These are phyloP conservation scores for Mungos mungo DNA, from an alignment of 2,113 vertebrate genomes.

Conservation along the genomic window DNA sequence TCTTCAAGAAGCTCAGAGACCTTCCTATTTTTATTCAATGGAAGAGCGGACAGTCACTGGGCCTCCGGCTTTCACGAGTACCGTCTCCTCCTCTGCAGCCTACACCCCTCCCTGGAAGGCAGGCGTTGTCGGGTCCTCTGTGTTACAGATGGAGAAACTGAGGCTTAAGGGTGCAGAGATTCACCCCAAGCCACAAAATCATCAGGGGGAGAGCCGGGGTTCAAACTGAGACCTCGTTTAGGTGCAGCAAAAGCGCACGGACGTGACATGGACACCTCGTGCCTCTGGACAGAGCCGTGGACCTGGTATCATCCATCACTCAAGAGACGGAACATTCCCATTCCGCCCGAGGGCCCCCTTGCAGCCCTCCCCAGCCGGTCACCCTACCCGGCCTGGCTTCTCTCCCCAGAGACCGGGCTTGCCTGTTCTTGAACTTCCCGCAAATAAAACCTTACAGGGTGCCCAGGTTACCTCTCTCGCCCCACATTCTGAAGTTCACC, in stretches of 20 bases:
- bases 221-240: neutral
- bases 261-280: accelerated
- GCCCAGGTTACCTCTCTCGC: accelerated
- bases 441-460: neutral
- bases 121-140: neutral
- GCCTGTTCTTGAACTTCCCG: neutral
- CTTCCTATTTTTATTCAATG: neutral
- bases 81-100: neutral
- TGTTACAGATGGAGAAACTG: neutral
- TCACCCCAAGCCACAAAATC: neutral
- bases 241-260: neutral
- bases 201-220: neutral
- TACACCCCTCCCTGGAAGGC: neutral
- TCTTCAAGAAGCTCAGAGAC: neutral
- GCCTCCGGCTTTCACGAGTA: accelerated
- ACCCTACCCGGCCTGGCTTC: neutral
- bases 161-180: neutral
- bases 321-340: accelerated
- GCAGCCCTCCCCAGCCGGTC: neutral
- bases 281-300: neutral
- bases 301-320: neutral
- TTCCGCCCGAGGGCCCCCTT: neutral
- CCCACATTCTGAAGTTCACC: neutral
- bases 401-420: neutral
- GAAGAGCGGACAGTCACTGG: neutral